Evolutionary conservation across 2,888 invertebrate genomes (phyloP).

Genomic region (Xestia ashworthii): DNA sequence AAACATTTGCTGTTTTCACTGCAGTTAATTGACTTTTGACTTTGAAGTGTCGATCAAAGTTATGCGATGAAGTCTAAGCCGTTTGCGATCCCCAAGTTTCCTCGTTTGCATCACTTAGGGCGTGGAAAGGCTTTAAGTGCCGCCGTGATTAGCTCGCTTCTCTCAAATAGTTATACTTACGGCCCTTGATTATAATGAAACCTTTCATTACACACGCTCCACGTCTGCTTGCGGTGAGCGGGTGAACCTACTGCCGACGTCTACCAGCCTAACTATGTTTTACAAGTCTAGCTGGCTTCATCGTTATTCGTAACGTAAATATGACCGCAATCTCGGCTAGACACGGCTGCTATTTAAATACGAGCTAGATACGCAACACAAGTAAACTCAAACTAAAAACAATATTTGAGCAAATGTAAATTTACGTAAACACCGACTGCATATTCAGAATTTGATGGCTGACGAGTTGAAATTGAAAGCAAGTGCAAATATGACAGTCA

Average conservation of each 20-base stretch:
- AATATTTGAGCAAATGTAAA: constrained; percentile 32
- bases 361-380: constrained; percentile 13
- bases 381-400: constrained; percentile 10
- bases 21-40: constrained; percentile 78
- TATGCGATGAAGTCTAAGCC: constrained; percentile 82
- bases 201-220: constrained; percentile 68
- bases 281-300: constrained; percentile 54
- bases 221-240: constrained; percentile 49
- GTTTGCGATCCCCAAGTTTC: constrained; percentile 85
- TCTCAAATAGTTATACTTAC: constrained; percentile 74
- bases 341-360: constrained; percentile 36
- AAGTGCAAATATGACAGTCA: not conserved
- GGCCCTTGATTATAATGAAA: constrained; percentile 77
- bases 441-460: constrained; percentile 20
- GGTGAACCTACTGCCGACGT: constrained; percentile 38
- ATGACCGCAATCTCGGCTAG: constrained; percentile 45
- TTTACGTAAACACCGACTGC: constrained; percentile 26
- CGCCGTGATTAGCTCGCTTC: constrained; percentile 80
- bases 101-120: constrained; percentile 87
- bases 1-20: constrained; percentile 69
- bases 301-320: constrained; percentile 50
- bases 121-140: constrained; percentile 82
- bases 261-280: constrained; percentile 53
- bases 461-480: constrained; percentile 19
- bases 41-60: constrained; percentile 87